A percentile compares a stretch with the other conserved stretches of the same genome.
phyloP scores from a whole-genome alignment of 2,797 vertebrate genomes.

The Enteromius viviparus region DNA sequence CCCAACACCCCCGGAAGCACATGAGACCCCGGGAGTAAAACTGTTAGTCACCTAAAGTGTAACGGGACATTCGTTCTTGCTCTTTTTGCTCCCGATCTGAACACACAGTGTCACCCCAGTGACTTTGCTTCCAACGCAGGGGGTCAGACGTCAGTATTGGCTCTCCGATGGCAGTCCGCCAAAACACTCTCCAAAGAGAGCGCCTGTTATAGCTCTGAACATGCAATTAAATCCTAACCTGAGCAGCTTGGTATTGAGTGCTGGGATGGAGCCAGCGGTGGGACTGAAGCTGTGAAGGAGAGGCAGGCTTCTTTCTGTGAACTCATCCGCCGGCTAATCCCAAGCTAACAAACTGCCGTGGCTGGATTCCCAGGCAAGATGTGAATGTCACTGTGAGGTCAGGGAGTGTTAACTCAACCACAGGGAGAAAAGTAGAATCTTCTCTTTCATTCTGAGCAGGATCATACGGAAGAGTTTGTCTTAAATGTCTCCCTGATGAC shows the following conservation, averaged over 20 bases:
- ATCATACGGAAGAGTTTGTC: conserved; percentile 16
- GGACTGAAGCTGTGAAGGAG: conserved; percentile 10
- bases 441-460: conserved; percentile 35
- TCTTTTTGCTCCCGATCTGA: conserved; percentile 13
- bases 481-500: neutral
- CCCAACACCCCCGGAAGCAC: neutral
- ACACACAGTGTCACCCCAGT: conserved; percentile 8
- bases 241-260: conserved; percentile 48
- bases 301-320: conserved; percentile 39
- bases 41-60: conserved; percentile 15
- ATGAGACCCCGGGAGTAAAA: conserved; percentile 22
- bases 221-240: conserved; percentile 62
- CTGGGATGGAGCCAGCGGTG: conserved; percentile 52
- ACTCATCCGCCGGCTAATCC: conserved; percentile 50
- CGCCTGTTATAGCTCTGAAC: conserved; percentile 55
- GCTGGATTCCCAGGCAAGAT: conserved; percentile 48
- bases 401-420: conserved; percentile 50
- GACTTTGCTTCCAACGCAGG: conserved; percentile 38
- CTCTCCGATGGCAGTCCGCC: conserved; percentile 48
- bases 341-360: conserved; percentile 54
- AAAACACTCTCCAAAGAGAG: conserved; percentile 50
- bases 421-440: conserved; percentile 17
- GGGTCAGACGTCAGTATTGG: conserved; percentile 54
- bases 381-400: conserved; percentile 55
- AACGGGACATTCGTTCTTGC: conserved; percentile 30